Evolutionary conservation across 2,113 vertebrate species (phyloP).

Genomic region (Lycocorax pyrrhopterus): DNA sequence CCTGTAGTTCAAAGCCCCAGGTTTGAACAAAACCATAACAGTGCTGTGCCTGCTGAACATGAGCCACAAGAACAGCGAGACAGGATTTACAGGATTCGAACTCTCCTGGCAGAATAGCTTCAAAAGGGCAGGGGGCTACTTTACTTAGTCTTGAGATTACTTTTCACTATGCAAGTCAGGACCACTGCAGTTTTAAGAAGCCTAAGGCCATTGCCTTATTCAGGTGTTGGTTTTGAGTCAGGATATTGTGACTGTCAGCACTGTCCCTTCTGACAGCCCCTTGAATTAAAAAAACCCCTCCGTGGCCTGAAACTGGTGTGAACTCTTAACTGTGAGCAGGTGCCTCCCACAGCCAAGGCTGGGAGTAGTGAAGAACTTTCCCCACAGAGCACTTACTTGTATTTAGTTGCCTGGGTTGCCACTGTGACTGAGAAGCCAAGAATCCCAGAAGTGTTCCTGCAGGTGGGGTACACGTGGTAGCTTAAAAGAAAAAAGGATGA

Average conservation of each 20-base stretch:
- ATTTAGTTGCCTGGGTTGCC: slow-evolving; percentile 94
- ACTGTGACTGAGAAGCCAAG: slow-evolving; percentile 95
- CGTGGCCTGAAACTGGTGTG: background rate
- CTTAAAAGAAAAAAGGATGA: slow-evolving; percentile 51
- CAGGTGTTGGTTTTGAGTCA: background rate
- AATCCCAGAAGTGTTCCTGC: slow-evolving; percentile 93
- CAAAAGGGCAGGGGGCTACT: background rate
- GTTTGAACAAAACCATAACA: background rate
- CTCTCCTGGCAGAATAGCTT: background rate
- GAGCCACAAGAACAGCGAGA: background rate
- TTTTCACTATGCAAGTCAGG: background rate
- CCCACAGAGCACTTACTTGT: slow-evolving; percentile 75
- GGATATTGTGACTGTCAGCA: background rate
- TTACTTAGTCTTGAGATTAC: background rate
- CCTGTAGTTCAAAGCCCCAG: background rate
- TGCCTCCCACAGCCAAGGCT: background rate
- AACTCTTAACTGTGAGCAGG: background rate
- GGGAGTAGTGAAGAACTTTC: background rate
- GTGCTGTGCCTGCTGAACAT: background rate
- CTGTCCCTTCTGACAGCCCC: background rate
- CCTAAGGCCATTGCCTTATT: background rate
- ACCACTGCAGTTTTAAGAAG: background rate
- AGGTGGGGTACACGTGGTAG: slow-evolving; percentile 93
- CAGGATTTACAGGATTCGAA: background rate
- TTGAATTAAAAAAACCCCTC: background rate